Evolutionary conservation across 2,888 invertebrate genomes (phyloP).

Genomic region (Caenorhabditis sulstoni): DNA sequence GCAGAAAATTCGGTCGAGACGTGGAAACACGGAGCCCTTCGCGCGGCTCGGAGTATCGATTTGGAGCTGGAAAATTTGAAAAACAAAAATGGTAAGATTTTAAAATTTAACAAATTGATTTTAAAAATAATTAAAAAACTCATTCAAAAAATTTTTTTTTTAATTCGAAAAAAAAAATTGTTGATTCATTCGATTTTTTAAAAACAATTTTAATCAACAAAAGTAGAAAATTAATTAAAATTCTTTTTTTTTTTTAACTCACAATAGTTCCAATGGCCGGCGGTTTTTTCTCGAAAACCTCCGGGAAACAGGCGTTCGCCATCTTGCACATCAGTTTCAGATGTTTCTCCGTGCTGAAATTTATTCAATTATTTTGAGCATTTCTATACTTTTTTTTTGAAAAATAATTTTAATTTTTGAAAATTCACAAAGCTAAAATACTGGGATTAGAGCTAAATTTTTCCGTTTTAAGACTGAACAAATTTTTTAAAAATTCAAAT

Average conservation of each 20-base stretch:
- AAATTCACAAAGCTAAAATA: no score
- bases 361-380: not conserved
- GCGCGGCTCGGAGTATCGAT: constrained; percentile 14
- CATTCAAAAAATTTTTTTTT: no score
- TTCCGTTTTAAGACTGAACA: no score
- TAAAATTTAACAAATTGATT: no score
- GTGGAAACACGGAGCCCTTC: constrained; percentile 17
- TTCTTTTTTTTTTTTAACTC: not conserved
- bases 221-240: not conserved
- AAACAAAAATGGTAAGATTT: no score
- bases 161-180: not conserved
- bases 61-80: constrained; percentile 4
- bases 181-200: not conserved
- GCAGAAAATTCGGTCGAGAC: constrained; percentile 19
- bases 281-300: constrained; percentile 37
- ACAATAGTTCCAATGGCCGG: constrained; percentile 19
- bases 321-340: constrained; percentile 15
- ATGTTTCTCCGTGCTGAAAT: constrained; percentile 23
- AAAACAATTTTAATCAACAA: not conserved
- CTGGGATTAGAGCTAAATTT: no score
- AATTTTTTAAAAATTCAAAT: no score
- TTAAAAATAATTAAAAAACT: no score
- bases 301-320: constrained; percentile 27
- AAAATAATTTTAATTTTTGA: not conserved
- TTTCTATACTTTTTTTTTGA: no score